These are phyloP conservation scores for Drosophila takahashii DNA, from an alignment of 1,140 invertebrate species.

Conservation along the genomic window DNA sequence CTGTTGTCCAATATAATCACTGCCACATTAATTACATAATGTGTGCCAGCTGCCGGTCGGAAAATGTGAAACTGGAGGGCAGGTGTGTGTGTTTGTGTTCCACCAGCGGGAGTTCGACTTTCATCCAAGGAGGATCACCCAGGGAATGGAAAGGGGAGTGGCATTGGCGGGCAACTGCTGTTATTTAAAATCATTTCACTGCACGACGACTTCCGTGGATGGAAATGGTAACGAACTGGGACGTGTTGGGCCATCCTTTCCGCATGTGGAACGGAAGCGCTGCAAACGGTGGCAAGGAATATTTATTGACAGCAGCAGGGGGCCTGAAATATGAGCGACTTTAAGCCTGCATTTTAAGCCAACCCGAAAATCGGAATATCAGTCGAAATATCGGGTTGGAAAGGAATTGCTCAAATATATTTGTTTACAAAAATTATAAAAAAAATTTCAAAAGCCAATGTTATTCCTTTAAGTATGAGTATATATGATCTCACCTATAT, in stretches of 20 bases:
- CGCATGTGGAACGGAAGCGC: slow-evolving; percentile 47
- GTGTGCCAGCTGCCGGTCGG: slow-evolving; percentile 36
- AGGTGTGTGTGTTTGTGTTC: slow-evolving; percentile 19
- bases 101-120: slow-evolving; percentile 5
- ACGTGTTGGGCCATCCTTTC: slow-evolving; percentile 31
- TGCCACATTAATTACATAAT: slow-evolving; percentile 70
- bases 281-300: slow-evolving; percentile 52
- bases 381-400: background rate
- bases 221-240: slow-evolving; percentile 1
- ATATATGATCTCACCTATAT: too few relatives aligned
- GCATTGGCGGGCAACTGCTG: slow-evolving; percentile 10
- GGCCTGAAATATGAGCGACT: background rate
- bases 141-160: background rate
- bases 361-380: background rate
- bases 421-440: too few relatives aligned
- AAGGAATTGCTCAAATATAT: background rate
- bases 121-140: background rate
- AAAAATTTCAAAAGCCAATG: too few relatives aligned
- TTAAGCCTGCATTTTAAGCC: slow-evolving; percentile 1
- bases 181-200: slow-evolving; percentile 53
- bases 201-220: slow-evolving; percentile 6
- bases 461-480: too few relatives aligned
- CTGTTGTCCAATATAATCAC: slow-evolving; percentile 64
- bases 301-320: slow-evolving; percentile 60
- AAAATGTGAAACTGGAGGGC: background rate